These are phyloP conservation scores for Nannobrachium achirus DNA, from an alignment of 2,113 vertebrate species.

Conservation along the genomic window DNA sequence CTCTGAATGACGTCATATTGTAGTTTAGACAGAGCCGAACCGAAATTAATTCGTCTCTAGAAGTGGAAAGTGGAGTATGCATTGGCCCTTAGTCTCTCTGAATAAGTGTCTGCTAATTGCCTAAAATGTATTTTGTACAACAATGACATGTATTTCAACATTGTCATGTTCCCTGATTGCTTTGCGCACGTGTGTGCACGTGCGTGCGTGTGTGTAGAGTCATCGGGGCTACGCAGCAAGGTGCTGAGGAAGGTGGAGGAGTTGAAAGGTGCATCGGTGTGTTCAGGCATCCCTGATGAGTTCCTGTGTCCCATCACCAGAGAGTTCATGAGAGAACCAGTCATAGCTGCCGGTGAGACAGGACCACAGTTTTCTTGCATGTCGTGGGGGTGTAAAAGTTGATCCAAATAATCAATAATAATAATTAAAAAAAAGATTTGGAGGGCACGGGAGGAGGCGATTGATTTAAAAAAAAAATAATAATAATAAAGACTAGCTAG, in stretches of 20 bases:
- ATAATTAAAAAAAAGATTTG: too few relatives aligned
- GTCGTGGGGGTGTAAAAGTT: neutral
- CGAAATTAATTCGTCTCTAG: too few relatives aligned
- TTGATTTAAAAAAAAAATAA: too few relatives aligned
- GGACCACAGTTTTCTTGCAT: neutral
- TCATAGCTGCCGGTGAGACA: conserved; percentile 90
- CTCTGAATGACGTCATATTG: too few relatives aligned
- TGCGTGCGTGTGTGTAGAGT: conserved; percentile 78
- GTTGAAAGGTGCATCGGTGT: conserved; percentile 75
- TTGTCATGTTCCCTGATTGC: neutral
- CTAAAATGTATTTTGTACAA: too few relatives aligned
- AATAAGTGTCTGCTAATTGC: too few relatives aligned
- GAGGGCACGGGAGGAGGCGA: too few relatives aligned
- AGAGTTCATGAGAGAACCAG: conserved; percentile 93
- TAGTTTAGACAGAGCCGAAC: too few relatives aligned
- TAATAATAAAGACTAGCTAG: too few relatives aligned
- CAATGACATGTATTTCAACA: neutral
- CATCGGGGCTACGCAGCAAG: conserved; percentile 88
- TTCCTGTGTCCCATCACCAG: conserved; percentile 95
- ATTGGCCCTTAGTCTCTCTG: too few relatives aligned
- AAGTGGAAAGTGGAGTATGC: too few relatives aligned
- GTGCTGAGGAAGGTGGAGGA: conserved; percentile 88
- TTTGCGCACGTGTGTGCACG: neutral
- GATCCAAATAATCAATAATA: too few relatives aligned
- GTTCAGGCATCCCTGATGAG: conserved; percentile 87